Conservation (phyloP, 2,888 invertebrate species). For the Melolontha melolontha region DNA sequence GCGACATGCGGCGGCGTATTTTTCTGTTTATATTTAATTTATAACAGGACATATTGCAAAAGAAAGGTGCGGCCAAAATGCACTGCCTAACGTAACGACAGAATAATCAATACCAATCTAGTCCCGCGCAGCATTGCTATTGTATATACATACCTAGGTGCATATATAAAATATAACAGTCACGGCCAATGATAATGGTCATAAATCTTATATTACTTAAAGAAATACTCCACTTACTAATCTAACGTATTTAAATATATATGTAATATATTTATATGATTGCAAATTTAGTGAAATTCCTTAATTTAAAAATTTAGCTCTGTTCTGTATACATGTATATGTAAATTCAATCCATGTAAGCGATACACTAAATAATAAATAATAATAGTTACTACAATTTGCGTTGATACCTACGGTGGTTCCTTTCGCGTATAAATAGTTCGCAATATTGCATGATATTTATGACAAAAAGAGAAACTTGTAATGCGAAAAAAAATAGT, state of each 20-base stretch:
- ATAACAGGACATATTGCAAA: constrained; percentile 44
- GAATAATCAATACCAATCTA: constrained; percentile 39
- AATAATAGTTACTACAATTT: too few species aligned
- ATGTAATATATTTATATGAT: too few species aligned
- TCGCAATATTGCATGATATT: too few species aligned
- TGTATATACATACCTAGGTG: constrained; percentile 3
- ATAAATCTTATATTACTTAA: constrained; percentile 11
- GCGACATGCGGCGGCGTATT: constrained; percentile 39
- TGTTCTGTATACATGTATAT: too few species aligned
- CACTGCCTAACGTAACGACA: constrained; percentile 36
- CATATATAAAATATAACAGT: constrained; percentile 25
- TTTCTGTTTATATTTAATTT: constrained; percentile 46
- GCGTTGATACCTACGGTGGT: too few species aligned
- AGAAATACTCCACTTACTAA: constrained; percentile 16
- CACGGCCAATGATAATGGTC: constrained; percentile 28
- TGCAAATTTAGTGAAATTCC: too few species aligned
- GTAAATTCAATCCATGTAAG: too few species aligned
- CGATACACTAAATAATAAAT: too few species aligned
- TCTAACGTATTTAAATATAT: neutral
- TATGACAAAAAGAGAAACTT: too few species aligned
- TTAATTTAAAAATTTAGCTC: too few species aligned
- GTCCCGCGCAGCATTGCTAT: neutral
- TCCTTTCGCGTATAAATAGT: too few species aligned
- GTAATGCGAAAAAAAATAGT: too few species aligned
- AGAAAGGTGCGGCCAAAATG: constrained; percentile 42